Evolutionary conservation across 2,797 vertebrate genomes (phyloP), one percentile per base, ranked within the genome.

Genomic region (Nyctibius grandis): DNA sequence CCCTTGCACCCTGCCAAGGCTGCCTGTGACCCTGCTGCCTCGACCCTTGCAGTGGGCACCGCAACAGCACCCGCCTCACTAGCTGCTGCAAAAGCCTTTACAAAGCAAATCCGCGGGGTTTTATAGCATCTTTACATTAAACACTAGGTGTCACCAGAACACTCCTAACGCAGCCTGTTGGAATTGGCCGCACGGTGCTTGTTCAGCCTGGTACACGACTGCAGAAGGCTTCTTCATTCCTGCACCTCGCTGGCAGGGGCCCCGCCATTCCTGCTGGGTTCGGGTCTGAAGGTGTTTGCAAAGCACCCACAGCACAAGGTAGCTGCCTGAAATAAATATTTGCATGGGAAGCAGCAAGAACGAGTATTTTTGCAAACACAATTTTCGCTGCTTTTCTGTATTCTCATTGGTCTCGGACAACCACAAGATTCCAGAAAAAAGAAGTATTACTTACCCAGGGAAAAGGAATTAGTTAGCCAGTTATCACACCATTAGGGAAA

Each of bases 71-170:
- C 73, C 33, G 3, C 18, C 1, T 17, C 9, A 4, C 29, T 5
- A 26, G 34, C 68, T 86, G 69, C 53, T 10, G 5, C 33, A n/a
- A 33, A 8, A 1, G 1, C 12, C 54, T 91, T 50, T 45, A 50
- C 60, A 42, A n/a, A 56, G 16, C 6, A 68, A 92, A 75, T 5
- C 20, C 15, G 1, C 4, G 0, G 0, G 7, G 6, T 40, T 82
- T 87, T 16, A 23, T 20, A 70, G 88, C 51, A 25, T 86, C 97
- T 96, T 97, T 72, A 29, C 50, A 25, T 45, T 60, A 89, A 89
- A 78, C 98, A 96, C 97, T 97, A 98, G 98, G 79, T 98, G 98
- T 98, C 97, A 97, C 93, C 96, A 94, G 97, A 92, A 97, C 78
- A 79, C 97, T 97, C 98, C 93, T 78, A 68, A 95, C 74, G 6